Conservation (phyloP, 2,113 vertebrate species). For the Entomyzon cyanotis region DNA sequence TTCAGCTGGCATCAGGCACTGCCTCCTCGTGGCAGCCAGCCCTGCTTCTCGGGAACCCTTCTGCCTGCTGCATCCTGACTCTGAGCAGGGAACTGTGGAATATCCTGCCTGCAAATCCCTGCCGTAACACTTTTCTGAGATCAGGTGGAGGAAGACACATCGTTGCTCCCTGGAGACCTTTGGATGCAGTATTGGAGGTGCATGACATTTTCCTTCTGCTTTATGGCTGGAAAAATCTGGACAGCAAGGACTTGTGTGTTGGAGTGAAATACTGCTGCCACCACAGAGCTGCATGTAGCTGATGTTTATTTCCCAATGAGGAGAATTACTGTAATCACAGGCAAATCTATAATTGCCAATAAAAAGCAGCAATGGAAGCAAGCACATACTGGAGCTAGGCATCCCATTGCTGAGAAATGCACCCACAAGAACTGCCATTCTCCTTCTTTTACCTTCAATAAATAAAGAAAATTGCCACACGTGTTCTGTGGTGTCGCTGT, state of each 20-base stretch:
- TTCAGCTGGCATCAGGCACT: neutral
- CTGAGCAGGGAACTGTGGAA: neutral
- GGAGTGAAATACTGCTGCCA: neutral
- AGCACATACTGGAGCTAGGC: neutral
- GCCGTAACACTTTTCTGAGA: rapidly evolving
- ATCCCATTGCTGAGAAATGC: neutral
- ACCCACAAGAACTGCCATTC: neutral
- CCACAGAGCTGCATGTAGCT: neutral
- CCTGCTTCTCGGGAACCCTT: neutral
- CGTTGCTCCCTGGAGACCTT: rapidly evolving
- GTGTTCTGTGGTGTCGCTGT: too few relatives aligned
- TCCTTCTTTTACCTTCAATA: neutral
- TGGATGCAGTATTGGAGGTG: neutral
- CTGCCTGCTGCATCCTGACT: neutral
- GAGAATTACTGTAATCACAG: neutral
- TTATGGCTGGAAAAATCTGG: neutral
- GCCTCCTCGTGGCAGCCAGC: rapidly evolving
- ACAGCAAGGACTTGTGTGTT: neutral
- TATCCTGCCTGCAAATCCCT: neutral
- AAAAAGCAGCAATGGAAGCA: neutral
- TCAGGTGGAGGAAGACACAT: rapidly evolving
- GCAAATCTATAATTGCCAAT: neutral
- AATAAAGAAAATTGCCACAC: neutral
- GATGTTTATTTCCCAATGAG: neutral
- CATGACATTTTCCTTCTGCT: neutral